phyloP scores from a whole-genome alignment of 2,113 vertebrate genomes.

The Pagrus major region DNA sequence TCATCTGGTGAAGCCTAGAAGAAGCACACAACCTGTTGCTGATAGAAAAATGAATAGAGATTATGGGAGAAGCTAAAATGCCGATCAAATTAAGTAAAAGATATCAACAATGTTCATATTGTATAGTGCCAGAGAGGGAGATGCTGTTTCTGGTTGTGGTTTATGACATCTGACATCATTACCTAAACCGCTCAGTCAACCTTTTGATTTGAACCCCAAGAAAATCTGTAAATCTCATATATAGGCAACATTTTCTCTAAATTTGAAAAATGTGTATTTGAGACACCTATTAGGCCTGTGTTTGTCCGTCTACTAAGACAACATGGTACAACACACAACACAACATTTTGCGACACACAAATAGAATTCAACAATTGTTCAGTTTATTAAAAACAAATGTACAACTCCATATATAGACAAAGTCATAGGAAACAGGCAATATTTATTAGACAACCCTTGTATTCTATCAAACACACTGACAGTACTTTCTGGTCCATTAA shows the following conservation, averaged over 20 bases:
- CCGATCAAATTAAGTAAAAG: too few relatives aligned
- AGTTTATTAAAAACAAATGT: constrained; percentile 68
- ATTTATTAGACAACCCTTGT: constrained; percentile 28
- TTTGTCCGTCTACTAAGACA: background rate
- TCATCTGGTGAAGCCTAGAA: background rate
- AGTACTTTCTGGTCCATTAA: constrained; percentile 63
- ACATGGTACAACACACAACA: background rate
- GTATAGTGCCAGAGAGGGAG: background rate
- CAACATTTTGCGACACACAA: background rate
- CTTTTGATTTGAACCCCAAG: too few relatives aligned
- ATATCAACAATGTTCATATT: too few relatives aligned
- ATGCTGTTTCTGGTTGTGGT: background rate
- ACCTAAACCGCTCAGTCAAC: too few relatives aligned
- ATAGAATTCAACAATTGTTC: constrained; percentile 9
- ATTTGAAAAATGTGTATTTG: background rate
- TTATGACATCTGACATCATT: too few relatives aligned
- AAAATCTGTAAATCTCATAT: too few relatives aligned
- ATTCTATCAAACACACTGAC: constrained; percentile 56
- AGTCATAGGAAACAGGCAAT: constrained; percentile 59
- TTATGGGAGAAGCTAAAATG: background rate
- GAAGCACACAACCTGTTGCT: background rate
- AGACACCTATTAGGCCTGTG: background rate
- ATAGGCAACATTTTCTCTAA: too few relatives aligned
- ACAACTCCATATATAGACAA: constrained; percentile 33
- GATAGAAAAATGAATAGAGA: background rate